These are phyloP conservation scores for Nothoprocta perdicaria DNA, from an alignment of 2,113 vertebrate genomes.

Conservation along the genomic window DNA sequence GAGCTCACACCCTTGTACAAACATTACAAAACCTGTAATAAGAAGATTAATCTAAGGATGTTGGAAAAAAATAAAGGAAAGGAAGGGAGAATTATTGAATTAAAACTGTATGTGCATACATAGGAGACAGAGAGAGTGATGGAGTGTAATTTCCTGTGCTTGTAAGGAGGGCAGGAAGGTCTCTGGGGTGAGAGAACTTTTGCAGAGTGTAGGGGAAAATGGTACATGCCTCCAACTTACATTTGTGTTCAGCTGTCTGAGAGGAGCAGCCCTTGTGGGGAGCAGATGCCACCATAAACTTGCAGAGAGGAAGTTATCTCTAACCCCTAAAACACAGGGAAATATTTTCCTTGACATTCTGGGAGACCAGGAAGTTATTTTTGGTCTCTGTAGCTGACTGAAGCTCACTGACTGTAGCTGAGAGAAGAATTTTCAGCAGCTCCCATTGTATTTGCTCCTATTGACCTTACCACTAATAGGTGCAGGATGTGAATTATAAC, in stretches of 20 bases:
- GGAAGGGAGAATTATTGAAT: not conserved
- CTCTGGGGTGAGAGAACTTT: not conserved
- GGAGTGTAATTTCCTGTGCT: not conserved
- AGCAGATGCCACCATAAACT: not conserved
- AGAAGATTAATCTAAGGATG: not conserved
- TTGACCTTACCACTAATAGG: slow-evolving; percentile 58
- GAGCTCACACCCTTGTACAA: not conserved
- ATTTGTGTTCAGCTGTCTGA: not conserved
- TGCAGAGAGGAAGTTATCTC: slow-evolving; percentile 57
- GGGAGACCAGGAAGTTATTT: slow-evolving; percentile 70
- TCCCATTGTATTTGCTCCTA: slow-evolving; percentile 65
- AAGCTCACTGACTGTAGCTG: slow-evolving; percentile 17
- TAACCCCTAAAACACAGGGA: slow-evolving; percentile 57
- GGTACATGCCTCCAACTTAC: not conserved
- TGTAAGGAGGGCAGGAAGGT: not conserved
- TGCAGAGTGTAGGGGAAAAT: not conserved
- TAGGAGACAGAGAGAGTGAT: not conserved
- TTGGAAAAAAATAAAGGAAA: not conserved
- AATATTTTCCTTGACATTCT: slow-evolving; percentile 50
- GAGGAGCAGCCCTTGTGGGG: not conserved
- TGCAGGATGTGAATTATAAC: slow-evolving; percentile 67
- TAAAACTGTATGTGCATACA: not conserved
- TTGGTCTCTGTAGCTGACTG: slow-evolving; percentile 58
- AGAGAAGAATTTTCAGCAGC: slow-evolving; percentile 53
- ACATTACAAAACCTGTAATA: not conserved